phyloP scores from a whole-genome alignment of 2,888 invertebrate genomes.

The Syrphus vitripennis region DNA sequence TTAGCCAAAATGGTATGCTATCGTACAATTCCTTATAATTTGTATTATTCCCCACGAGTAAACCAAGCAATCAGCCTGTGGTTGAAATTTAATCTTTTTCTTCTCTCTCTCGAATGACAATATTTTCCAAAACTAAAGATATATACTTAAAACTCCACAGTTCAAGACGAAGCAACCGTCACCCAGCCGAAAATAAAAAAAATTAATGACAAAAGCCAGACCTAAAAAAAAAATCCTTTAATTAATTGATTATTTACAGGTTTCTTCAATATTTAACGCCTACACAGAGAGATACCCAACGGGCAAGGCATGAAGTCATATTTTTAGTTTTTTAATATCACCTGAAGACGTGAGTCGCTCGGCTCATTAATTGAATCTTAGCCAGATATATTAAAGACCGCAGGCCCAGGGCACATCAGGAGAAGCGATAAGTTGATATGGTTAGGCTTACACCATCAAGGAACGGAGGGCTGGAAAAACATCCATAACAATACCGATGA shows the following conservation, averaged over 20 bases:
- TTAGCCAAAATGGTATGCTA: neutral
- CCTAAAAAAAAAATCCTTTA: slow-evolving; percentile 31
- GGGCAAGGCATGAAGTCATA: slow-evolving; percentile 64
- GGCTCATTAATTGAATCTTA: slow-evolving; percentile 67
- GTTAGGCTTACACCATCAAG: neutral
- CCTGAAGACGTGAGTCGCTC: slow-evolving; percentile 53
- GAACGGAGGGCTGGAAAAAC: neutral
- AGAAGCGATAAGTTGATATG: slow-evolving; percentile 9
- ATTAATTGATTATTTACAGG: slow-evolving; percentile 71
- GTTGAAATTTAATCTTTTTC: neutral
- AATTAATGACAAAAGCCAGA: neutral
- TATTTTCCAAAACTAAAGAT: neutral
- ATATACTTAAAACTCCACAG: neutral
- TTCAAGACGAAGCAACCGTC: neutral
- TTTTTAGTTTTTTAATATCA: slow-evolving; percentile 68
- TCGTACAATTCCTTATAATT: neutral
- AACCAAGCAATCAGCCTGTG: neutral
- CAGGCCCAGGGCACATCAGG: neutral
- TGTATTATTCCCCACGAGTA: neutral
- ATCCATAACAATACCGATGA: slow-evolving; percentile 6
- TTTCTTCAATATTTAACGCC: slow-evolving; percentile 69
- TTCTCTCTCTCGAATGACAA: neutral
- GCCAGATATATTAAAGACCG: slow-evolving; percentile 21
- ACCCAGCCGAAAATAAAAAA: neutral
- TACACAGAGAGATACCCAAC: slow-evolving; percentile 51